Conservation (phyloP, 30 jellyfish, hydroid and myxozoan genomes). For the Turritopsis rubra region DNA sequence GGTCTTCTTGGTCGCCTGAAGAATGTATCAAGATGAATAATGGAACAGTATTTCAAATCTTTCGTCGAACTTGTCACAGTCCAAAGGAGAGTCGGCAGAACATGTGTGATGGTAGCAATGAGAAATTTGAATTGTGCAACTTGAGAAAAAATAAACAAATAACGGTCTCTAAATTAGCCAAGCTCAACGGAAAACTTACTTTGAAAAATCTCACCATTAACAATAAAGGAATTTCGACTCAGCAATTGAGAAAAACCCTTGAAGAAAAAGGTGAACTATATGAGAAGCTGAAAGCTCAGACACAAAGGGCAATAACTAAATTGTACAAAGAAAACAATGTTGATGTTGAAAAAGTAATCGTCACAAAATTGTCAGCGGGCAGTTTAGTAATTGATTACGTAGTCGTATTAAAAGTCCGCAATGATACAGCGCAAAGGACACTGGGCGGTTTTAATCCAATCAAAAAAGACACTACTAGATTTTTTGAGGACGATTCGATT, state of each 20-base stretch:
- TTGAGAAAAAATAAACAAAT: not conserved
- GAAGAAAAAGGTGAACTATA: not conserved
- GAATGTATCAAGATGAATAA: not conserved
- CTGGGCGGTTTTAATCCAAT: not conserved
- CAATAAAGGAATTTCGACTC: not conserved
- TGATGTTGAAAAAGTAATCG: not conserved
- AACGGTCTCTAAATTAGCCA: not conserved
- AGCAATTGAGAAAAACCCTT: not conserved
- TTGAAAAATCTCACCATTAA: not conserved
- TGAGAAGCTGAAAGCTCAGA: not conserved
- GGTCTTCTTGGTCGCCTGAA: not conserved
- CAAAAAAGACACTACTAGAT: not conserved
- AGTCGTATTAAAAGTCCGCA: not conserved
- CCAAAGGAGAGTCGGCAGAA: not conserved
- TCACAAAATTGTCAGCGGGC: not conserved
- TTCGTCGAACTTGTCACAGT: not conserved
- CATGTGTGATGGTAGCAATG: not conserved
- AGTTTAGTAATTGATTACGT: slow-evolving; percentile 4
- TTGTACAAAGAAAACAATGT: not conserved
- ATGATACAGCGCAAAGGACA: not conserved
- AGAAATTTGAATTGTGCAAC: not conserved
- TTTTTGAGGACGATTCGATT: not conserved
- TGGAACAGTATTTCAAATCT: not conserved
- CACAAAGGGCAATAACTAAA: not conserved
- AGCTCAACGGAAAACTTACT: not conserved